A percentile compares a stretch with the other conserved stretches of the same genome.
phyloP scores from a whole-genome alignment of 2,888 invertebrate genomes.

The Drosophila paracracens region DNA sequence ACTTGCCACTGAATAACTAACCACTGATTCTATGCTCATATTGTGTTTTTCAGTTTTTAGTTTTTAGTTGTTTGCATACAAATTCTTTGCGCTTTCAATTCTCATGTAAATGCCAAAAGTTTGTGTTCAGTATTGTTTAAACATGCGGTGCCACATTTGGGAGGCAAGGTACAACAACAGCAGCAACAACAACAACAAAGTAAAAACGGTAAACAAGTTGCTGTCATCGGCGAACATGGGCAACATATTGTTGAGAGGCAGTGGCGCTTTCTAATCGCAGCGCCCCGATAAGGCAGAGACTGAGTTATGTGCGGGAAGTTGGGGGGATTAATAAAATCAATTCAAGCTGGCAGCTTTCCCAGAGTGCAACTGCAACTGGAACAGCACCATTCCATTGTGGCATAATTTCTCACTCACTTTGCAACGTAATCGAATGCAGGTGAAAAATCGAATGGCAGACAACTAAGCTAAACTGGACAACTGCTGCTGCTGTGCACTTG shows the following conservation, averaged over 20 bases:
- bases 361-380: constrained; percentile 10
- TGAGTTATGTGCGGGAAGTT: constrained; percentile 3
- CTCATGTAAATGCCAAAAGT: constrained; percentile 79
- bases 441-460: constrained; percentile 71
- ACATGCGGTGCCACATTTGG: constrained; percentile 28
- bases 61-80: constrained; percentile 15
- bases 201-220: constrained; percentile 74
- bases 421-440: constrained; percentile 60
- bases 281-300: constrained; percentile 37
- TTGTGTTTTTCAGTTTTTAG: constrained; percentile 46
- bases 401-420: constrained; percentile 43
- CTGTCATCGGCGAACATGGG: constrained; percentile 65
- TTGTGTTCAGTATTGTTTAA: constrained; percentile 64
- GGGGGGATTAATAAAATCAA: constrained; percentile 29
- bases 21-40: constrained; percentile 69
- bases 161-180: not conserved
- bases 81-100: constrained; percentile 65
- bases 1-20: constrained; percentile 22
- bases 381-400: constrained; percentile 44
- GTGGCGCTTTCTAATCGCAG: constrained; percentile 57
- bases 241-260: constrained; percentile 45
- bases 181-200: not conserved
- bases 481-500: constrained; percentile 45
- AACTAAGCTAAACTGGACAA: constrained; percentile 40
- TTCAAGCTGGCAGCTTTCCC: constrained; percentile 29